phyloP scores from a whole-genome alignment of 2,888 invertebrate genomes.

The Lepidocyrtinus sp. region DNA sequence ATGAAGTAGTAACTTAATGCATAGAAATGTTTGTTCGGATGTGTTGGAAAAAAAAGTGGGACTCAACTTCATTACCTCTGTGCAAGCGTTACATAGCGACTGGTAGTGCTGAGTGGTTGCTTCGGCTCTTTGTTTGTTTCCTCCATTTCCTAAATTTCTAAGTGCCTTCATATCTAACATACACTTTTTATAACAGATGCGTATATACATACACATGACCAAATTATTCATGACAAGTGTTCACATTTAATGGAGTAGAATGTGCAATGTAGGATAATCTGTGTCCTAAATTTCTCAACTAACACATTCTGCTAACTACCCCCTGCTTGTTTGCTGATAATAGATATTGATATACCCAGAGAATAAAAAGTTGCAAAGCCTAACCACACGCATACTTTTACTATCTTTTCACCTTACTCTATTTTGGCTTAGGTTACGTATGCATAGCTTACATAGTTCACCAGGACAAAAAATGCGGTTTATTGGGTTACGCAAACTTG shows the following conservation, averaged over 20 bases:
- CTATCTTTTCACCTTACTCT: slow-evolving; percentile 11
- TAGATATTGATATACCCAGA: background rate
- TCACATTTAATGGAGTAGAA: slow-evolving; percentile 52
- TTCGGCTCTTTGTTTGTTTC: slow-evolving; percentile 15
- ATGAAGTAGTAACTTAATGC: slow-evolving; percentile 51
- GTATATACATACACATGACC: background rate
- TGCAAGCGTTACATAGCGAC: slow-evolving; percentile 19
- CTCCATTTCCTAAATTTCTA: background rate
- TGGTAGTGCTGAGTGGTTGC: slow-evolving; percentile 7
- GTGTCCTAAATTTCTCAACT: slow-evolving; percentile 58
- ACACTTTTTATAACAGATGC: background rate
- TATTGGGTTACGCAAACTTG: slow-evolving; percentile 2
- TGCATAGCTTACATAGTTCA: background rate
- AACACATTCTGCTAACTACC: slow-evolving; percentile 38
- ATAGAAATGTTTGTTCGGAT: too few relatives aligned
- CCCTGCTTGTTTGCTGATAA: background rate
- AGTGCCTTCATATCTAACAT: background rate
- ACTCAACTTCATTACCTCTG: slow-evolving; percentile 44
- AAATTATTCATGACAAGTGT: slow-evolving; percentile 58
- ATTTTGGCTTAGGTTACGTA: slow-evolving; percentile 9
- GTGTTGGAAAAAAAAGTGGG: slow-evolving; percentile 35
- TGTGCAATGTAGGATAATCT: slow-evolving; percentile 53
- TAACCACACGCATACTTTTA: background rate
- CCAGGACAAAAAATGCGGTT: background rate
- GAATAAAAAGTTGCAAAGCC: background rate